Conservation (phyloP, 2,113 vertebrate genomes). For the Xiphophorus couchianus region DNA sequence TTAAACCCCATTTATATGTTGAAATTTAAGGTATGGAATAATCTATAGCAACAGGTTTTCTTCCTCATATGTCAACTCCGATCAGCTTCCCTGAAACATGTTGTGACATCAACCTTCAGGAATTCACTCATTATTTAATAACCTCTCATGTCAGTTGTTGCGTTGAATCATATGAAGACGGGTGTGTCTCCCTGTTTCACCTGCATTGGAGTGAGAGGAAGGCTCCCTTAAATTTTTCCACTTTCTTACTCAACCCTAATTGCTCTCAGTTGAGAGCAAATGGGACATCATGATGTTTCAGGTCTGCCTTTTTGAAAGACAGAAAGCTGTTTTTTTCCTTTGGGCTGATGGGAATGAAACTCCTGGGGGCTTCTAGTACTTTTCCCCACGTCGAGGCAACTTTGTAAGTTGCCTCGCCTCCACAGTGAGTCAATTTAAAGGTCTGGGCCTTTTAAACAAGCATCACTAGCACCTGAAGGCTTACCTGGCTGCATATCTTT, state of each 20-base stretch:
- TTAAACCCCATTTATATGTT: not conserved
- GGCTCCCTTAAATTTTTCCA: constrained; percentile 23
- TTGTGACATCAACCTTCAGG: not conserved
- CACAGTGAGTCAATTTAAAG: constrained; percentile 14
- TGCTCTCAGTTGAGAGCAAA: not conserved
- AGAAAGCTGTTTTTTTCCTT: not conserved
- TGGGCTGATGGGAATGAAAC: constrained; percentile 15
- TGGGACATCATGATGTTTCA: constrained; percentile 40
- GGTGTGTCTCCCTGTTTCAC: constrained; percentile 12
- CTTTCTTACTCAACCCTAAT: not conserved
- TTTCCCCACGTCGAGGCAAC: constrained; percentile 50
- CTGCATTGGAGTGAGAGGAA: not conserved
- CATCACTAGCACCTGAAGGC: not conserved
- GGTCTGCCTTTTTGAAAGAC: not conserved
- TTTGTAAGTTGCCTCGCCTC: constrained; percentile 13
- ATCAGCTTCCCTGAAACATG: not conserved
- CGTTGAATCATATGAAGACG: not conserved
- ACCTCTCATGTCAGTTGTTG: not conserved
- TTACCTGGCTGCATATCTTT: not conserved
- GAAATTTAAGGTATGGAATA: not conserved
- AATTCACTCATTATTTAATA: not conserved
- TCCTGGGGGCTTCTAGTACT: constrained; percentile 55
- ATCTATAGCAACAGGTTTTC: not conserved
- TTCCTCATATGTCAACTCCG: not conserved
- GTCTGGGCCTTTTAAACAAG: constrained; percentile 5